phyloP scores from a whole-genome alignment of 2,888 invertebrate species.

The Druceiella hillmani region DNA sequence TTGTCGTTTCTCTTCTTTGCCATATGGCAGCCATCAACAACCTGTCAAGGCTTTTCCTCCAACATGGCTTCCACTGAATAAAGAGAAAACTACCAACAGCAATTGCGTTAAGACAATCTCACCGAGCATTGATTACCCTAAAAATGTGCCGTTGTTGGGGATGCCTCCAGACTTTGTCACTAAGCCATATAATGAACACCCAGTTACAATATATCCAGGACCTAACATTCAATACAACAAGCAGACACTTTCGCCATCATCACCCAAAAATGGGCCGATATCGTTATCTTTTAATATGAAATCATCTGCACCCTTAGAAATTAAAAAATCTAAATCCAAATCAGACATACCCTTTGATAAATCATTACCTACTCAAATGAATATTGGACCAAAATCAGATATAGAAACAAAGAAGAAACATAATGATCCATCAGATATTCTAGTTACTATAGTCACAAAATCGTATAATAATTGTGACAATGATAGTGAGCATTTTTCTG shows the following conservation, averaged over 20 bases:
- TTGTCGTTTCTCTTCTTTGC: conserved; percentile 62
- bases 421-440: conserved; percentile 57
- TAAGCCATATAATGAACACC: conserved; percentile 57
- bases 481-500: conserved; percentile 65
- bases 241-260: conserved; percentile 43
- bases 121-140: conserved; percentile 42
- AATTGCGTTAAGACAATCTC: conserved; percentile 32
- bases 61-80: conserved; percentile 44
- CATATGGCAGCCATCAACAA: conserved; percentile 53
- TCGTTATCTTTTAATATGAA: conserved; percentile 14
- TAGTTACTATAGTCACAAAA: conserved; percentile 36
- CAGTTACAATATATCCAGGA: conserved; percentile 62
- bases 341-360: conserved; percentile 53
- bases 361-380: too few relatives aligned
- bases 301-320: conserved; percentile 10
- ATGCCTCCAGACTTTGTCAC: conserved; percentile 47
- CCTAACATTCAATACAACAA: conserved; percentile 41
- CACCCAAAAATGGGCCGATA: conserved; percentile 36
- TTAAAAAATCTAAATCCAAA: conserved; percentile 26
- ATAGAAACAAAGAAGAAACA: conserved; percentile 70
- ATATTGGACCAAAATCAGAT: conserved; percentile 66
- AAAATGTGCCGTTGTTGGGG: conserved; percentile 48
- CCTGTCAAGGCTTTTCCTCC: conserved; percentile 31
- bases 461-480: conserved; percentile 34
- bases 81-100: conserved; percentile 28